Evolutionary conservation across 2,113 vertebrate species (phyloP).

Genomic region (Dicaeum eximium): DNA sequence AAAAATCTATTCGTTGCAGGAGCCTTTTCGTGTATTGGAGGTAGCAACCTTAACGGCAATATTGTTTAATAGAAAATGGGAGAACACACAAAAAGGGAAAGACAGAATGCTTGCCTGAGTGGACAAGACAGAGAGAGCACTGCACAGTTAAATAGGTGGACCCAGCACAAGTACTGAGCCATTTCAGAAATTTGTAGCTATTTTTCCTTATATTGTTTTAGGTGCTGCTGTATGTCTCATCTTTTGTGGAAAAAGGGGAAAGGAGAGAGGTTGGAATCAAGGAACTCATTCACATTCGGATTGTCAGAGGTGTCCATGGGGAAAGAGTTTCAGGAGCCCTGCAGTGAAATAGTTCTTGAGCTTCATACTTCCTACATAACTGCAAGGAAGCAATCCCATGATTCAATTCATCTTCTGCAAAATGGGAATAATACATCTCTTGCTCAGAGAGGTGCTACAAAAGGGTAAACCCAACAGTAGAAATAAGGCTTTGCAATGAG

Average conservation of each 20-base stretch:
- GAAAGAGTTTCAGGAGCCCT: not conserved
- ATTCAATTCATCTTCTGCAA: not conserved
- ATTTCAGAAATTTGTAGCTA: not conserved
- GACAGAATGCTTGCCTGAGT: not conserved
- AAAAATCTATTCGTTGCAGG: conserved; percentile 10
- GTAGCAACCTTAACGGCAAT: not conserved
- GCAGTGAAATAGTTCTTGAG: not conserved
- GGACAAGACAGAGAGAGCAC: not conserved
- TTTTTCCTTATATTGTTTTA: not conserved
- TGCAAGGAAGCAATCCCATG: not conserved
- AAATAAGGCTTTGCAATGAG: not conserved
- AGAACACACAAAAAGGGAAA: not conserved
- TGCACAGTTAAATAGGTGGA: not conserved
- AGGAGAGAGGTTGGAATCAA: not conserved
- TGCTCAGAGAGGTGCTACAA: not conserved
- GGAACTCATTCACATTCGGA: not conserved
- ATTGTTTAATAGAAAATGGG: conserved; percentile 3
- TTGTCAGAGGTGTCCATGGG: not conserved
- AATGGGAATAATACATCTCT: not conserved
- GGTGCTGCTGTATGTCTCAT: not conserved
- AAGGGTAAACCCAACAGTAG: not conserved
- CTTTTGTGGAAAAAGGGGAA: not conserved
- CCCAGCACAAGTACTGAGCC: not conserved
- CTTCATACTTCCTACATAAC: not conserved
- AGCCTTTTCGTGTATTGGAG: not conserved